These are phyloP conservation scores for Cyprinodon diabolis DNA, from an alignment of 2,797 vertebrate species.

Conservation along the genomic window DNA sequence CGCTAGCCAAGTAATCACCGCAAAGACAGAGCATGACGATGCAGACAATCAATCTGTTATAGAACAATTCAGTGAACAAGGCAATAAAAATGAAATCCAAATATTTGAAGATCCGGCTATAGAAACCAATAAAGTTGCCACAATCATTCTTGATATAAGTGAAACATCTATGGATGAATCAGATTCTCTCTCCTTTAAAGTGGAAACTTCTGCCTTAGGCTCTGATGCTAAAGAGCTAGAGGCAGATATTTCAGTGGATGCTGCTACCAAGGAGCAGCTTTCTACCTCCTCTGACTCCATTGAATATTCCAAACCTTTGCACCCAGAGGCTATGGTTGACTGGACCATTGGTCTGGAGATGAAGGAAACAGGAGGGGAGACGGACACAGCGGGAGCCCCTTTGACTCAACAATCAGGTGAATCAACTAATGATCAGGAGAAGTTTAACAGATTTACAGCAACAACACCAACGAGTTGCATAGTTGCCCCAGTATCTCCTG, in stretches of 20 bases:
- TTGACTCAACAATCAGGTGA: background rate
- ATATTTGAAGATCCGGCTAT: background rate
- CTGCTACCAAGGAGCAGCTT: background rate
- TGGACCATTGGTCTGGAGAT: background rate
- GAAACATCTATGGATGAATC: conserved; percentile 3
- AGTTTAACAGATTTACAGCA: background rate
- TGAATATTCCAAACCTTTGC: background rate
- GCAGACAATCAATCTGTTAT: background rate
- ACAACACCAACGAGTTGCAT: background rate
- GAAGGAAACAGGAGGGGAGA: background rate
- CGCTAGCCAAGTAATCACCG: background rate
- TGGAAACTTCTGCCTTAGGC: conserved; percentile 6
- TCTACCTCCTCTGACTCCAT: background rate
- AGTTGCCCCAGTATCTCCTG: background rate
- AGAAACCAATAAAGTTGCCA: conserved; percentile 32
- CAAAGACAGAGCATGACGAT: background rate
- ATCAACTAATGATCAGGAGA: background rate
- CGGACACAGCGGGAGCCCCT: background rate
- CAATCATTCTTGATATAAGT: conserved; percentile 40
- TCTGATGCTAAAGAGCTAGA: background rate
- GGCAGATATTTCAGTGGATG: background rate
- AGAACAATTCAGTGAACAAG: background rate
- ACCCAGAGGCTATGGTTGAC: background rate
- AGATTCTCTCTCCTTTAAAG: conserved; percentile 6
- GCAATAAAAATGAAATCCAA: background rate